Base-by-base conservation (phyloP, 1,140 invertebrate species). In the Metopolophium dirhodum region DNA sequence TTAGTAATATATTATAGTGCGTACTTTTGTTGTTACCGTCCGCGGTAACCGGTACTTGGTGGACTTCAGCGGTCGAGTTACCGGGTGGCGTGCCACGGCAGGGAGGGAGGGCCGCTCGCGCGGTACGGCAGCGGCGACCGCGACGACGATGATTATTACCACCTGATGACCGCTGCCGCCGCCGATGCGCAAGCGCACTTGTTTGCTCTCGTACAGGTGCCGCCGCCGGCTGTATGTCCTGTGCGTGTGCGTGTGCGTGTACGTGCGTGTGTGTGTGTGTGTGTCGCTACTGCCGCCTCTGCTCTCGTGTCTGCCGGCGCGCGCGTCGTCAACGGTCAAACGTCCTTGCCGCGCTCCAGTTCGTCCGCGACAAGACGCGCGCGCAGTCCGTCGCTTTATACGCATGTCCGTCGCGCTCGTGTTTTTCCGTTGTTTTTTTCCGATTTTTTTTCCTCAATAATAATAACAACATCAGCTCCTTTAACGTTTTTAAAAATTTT, bases 291-390 rank as follows among this genome's bases (percentile, higher is more conserved):
- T n/a, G 90, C 30, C 90, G 89, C 51, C 22, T 49, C 35, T 47
- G 41, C 90, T 41, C 47, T n/a, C n/a, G 41, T n/a, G 61, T 82
- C 47, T 61, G 57, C 41, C 61, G 61, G 47, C 47, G 68, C 91
- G 91, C 68, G 91, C 91, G 91, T 93, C 82, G 91, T 93, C 91
- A 93, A 93, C 82, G 91, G 91, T 93, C 91, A 93, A 93, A 93
- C 91, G 91, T 93, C 91, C 91, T 93, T 93, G 91, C 91, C 82
- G 91, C 91, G 91, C 91, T 93, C 91, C 91, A 93, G 91, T 93
- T 93, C 91, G 82, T 93, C 91, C 91, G 91, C 91, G 91, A 93
- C 49, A 49, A 51, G 82, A 49, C 91, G 82, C 51, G 91, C 49
- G 23, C 47, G 77, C 35, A 54, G 91, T 93, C 26, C 3, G 77